phyloP scores from a whole-genome alignment of 2,797 vertebrate genomes.

The Myripristis jacobus region DNA sequence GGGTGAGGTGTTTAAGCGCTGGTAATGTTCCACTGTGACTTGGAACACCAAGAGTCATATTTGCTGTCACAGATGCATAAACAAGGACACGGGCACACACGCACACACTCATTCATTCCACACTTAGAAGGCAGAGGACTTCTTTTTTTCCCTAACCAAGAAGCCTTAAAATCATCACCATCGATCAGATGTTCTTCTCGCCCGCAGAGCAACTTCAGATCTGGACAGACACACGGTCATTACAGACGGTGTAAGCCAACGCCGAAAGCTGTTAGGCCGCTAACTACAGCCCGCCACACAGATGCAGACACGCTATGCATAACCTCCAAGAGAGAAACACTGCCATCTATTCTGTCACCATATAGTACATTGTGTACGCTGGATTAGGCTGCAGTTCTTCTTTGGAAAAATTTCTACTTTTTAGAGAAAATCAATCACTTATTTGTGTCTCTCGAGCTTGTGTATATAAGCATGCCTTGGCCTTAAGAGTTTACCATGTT shows the following conservation, averaged over 20 bases:
- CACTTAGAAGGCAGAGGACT: neutral
- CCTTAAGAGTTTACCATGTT: neutral
- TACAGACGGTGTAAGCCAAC: neutral
- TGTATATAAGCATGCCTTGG: neutral
- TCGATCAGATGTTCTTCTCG: neutral
- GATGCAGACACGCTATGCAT: neutral
- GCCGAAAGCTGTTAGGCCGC: neutral
- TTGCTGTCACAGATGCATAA: constrained; percentile 13
- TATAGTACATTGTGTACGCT: neutral
- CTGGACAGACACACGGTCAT: neutral
- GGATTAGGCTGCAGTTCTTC: neutral
- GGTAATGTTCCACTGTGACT: constrained; percentile 32
- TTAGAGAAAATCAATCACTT: neutral
- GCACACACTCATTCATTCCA: neutral
- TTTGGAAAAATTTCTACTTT: neutral
- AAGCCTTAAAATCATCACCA: neutral
- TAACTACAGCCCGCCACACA: neutral
- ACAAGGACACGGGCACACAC: neutral
- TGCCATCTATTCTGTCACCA: neutral
- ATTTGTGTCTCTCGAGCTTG: too few species aligned
- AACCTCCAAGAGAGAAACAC: neutral
- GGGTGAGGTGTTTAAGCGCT: constrained; percentile 63
- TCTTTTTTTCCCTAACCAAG: neutral
- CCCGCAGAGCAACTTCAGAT: neutral
- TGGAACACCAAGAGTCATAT: constrained; percentile 23